Percentiles rank a stretch among this genome's conserved stretches.
Conservation (phyloP, 2,888 invertebrate genomes). For the Copidosoma aretas region DNA sequence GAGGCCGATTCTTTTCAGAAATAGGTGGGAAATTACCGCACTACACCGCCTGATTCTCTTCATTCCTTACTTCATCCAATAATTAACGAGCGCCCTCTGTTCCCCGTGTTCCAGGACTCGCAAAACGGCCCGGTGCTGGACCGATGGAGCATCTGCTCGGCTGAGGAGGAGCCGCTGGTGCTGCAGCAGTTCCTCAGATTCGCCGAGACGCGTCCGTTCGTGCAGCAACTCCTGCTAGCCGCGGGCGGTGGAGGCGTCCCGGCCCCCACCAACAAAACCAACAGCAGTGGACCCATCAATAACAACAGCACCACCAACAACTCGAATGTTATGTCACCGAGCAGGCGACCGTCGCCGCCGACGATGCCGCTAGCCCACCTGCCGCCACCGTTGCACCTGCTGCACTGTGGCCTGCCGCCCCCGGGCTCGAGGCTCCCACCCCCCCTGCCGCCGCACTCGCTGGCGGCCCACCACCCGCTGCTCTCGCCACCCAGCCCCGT, state of each 20-base stretch:
- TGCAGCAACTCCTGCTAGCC: slow-evolving; percentile 70
- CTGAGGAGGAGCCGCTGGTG: slow-evolving; percentile 89
- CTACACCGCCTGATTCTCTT: too few relatives aligned
- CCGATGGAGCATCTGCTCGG: slow-evolving; percentile 85
- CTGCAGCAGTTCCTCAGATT: slow-evolving; percentile 91
- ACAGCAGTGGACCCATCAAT: background rate
- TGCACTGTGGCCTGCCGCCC: slow-evolving; percentile 61
- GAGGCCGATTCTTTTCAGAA: too few relatives aligned
- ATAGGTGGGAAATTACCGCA: too few relatives aligned
- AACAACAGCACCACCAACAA: background rate
- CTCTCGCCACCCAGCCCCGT: slow-evolving; percentile 56
- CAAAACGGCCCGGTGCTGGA: slow-evolving; percentile 80
- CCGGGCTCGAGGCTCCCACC: slow-evolving; percentile 62
- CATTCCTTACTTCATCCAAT: too few relatives aligned
- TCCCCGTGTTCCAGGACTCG: slow-evolving; percentile 73
- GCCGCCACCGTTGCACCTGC: slow-evolving; percentile 59
- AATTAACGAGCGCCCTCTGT: too few relatives aligned
- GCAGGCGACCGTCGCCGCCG: slow-evolving; percentile 72
- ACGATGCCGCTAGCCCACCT: slow-evolving; percentile 62
- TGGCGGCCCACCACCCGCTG: slow-evolving; percentile 58
- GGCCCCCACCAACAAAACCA: slow-evolving; percentile 49
- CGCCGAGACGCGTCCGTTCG: slow-evolving; percentile 85
- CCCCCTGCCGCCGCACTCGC: slow-evolving; percentile 53
- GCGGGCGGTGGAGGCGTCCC: slow-evolving; percentile 65
- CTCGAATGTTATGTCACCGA: slow-evolving; percentile 72